These are phyloP conservation scores for Phengaris arion DNA, from an alignment of 2,888 invertebrate species.

Conservation along the genomic window DNA sequence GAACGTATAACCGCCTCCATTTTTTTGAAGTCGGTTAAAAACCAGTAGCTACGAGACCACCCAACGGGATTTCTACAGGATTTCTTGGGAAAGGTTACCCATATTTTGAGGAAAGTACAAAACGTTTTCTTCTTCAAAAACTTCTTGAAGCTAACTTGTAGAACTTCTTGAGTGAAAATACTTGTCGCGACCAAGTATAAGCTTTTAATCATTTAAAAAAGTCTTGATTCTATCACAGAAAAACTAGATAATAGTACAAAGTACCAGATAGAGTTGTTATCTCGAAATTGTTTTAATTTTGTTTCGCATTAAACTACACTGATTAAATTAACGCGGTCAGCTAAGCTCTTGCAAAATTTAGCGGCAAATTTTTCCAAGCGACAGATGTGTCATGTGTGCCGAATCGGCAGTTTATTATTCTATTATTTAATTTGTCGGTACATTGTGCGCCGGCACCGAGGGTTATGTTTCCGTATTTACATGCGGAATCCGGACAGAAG, in stretches of 20 bases:
- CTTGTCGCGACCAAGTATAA: no score
- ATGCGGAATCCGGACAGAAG: constrained; percentile 75
- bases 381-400: constrained; percentile 55
- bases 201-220: no score
- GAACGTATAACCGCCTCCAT: no score
- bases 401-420: constrained; percentile 61
- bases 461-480: constrained; percentile 75
- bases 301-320: not conserved
- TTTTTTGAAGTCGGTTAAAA: not conserved
- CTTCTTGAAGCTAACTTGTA: no score
- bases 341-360: constrained; percentile 7
- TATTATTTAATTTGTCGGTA: constrained; percentile 77
- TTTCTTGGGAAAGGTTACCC: no score
- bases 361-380: constrained; percentile 33
- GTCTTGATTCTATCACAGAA: no score
- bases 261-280: no score
- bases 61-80: not conserved
- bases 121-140: no score
- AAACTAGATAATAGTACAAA: no score
- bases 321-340: not conserved
- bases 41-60: constrained; percentile 19
- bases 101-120: no score
- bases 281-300: not conserved
- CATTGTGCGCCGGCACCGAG: constrained; percentile 60
- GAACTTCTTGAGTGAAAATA: no score